Base-by-base conservation (phyloP, 64 coral and sea anemone genomes). In the Porites lutea region DNA sequence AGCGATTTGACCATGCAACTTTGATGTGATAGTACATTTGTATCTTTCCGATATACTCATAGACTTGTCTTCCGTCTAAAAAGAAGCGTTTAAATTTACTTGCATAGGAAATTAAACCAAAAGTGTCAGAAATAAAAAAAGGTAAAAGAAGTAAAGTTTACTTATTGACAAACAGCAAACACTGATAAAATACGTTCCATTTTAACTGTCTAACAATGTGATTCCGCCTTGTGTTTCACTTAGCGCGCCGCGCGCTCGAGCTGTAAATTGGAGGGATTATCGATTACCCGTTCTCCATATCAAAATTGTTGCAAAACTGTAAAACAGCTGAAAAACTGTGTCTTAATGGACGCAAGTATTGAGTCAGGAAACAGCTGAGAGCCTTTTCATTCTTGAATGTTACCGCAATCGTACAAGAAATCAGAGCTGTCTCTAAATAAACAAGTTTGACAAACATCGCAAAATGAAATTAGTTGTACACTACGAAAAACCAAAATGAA, bases 381-480 rank as follows among this genome's bases (percentile, higher is more conserved):
- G 48, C 6, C n/a, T 59, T 61, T 80, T 80, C 46, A 84, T 49
- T 1, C 45, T 45, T 63, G 11, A 69, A 51, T 18, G 7, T 12
- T 46, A 19, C 47, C 5, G 45, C 81, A 84, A 84, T 84, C 62
- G 48, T 47, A 52, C 44, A 12, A 67, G 81, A 84, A 84, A 84
- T 84, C 81, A 84, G 62, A 23, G 19, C 81, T 68, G 63, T 68
- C 62, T 2, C 63, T 84, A 12, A 67, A 46, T 63, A 84, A 84
- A 84, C 81, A 84, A 60, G 0, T 16, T 78, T 57, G 19, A 57
- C 52, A 78, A 78, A 78, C 75, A 78, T 22, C 81, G 44, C n/a
- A 84, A 84, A n/a, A 49, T 65, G 46, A 84, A 84, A 84, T 84
- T 84, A 69, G 62, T 67, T 84, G 60, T 83, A 83, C 46, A 84